A percentile compares a stretch with the other conserved stretches of the same genome.
phyloP scores from a whole-genome alignment of 2,113 vertebrate species.

The Piaya cayana region DNA sequence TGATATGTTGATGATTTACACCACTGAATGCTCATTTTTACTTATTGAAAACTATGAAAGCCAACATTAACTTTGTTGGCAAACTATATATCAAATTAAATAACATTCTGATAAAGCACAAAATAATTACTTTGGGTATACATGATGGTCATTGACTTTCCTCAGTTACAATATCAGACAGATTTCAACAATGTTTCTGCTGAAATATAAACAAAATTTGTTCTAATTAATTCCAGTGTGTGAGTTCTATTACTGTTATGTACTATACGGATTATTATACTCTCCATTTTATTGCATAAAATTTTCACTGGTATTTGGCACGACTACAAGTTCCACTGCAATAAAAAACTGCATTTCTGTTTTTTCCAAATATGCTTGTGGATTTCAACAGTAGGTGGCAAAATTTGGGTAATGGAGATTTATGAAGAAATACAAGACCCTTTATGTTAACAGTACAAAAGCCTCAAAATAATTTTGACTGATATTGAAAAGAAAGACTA shows the following conservation, averaged over 20 bases:
- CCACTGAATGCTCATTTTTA: background rate
- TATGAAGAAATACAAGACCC: background rate
- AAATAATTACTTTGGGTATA: background rate
- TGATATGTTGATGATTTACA: background rate
- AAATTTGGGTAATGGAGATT: background rate
- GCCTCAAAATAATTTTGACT: background rate
- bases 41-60: background rate
- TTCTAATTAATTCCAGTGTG: background rate
- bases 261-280: background rate
- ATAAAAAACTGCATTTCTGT: background rate
- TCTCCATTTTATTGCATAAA: background rate
- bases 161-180: background rate
- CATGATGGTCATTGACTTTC: background rate
- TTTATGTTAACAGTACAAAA: background rate
- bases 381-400: background rate
- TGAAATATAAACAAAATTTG: background rate
- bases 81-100: background rate
- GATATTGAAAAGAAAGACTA: background rate
- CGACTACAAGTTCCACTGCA: background rate
- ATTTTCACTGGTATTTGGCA: background rate
- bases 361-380: background rate
- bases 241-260: accelerated
- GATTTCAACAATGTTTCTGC: accelerated
- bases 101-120: background rate
- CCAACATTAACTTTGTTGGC: background rate